Conservation (phyloP, 2,113 vertebrate genomes). For the Himantopus leucocephalus region DNA sequence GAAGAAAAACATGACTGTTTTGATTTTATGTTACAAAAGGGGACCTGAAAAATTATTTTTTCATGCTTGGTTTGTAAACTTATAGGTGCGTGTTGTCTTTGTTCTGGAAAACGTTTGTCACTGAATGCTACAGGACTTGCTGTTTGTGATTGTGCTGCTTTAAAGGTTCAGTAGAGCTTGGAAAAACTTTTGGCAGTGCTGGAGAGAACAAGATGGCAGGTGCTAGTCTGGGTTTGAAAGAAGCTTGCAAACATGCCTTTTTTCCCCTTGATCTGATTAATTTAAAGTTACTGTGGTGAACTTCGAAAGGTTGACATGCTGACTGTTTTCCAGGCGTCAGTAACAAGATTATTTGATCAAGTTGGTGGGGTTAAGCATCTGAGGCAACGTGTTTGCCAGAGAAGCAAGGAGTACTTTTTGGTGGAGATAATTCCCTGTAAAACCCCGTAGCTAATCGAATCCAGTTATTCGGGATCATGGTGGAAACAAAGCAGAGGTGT, state of each 20-base stretch:
- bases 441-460: background rate
- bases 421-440: background rate
- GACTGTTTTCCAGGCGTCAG: background rate
- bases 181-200: background rate
- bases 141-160: background rate
- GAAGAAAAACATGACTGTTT: background rate
- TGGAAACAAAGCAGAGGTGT: background rate
- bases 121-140: background rate
- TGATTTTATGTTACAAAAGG: background rate
- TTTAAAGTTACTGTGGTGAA: background rate
- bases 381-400: accelerated
- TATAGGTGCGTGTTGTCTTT: background rate
- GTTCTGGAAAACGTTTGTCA: background rate
- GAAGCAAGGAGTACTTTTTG: background rate
- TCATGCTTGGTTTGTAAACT: background rate
- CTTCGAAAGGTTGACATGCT: background rate
- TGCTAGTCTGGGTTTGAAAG: background rate
- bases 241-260: background rate
- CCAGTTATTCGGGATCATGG: accelerated
- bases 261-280: background rate
- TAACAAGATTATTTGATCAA: background rate
- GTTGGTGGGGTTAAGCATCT: background rate
- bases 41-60: background rate
- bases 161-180: background rate
- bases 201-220: background rate